phyloP scores from a whole-genome alignment of 2,888 invertebrate genomes.

The Polyommatus iphigenia region DNA sequence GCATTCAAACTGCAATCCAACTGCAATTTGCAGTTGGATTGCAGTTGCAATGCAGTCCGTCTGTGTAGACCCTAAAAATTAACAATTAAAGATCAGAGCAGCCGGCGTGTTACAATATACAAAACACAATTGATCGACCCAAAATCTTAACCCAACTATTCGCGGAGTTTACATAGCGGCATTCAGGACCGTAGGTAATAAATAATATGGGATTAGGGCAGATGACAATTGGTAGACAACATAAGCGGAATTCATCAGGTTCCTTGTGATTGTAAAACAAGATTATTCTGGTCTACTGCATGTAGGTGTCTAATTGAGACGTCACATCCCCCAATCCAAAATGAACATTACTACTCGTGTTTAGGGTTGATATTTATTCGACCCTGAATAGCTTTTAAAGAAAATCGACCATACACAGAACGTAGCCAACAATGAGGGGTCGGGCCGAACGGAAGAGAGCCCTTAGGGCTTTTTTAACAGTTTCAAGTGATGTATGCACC shows the following conservation, averaged over 20 bases:
- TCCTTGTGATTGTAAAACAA: constrained; percentile 51
- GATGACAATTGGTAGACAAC: constrained; percentile 33
- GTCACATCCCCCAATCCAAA: constrained; percentile 35
- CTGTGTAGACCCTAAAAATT: too few species aligned
- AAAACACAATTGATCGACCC: constrained; percentile 4
- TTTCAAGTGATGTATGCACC: constrained; percentile 74
- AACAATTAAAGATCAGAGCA: not conserved
- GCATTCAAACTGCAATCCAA: too few species aligned
- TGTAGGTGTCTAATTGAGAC: constrained; percentile 63
- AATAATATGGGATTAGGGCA: not conserved
- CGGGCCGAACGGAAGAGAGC: constrained; percentile 46
- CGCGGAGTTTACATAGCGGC: not conserved
- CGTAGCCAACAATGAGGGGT: constrained; percentile 43
- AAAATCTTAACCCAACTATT: not conserved
- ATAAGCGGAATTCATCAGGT: constrained; percentile 38
- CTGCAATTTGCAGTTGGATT: too few species aligned
- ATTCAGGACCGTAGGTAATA: constrained; percentile 7
- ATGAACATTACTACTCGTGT: not conserved
- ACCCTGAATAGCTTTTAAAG: constrained; percentile 33
- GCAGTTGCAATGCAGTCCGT: too few species aligned
- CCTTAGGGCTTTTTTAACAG: constrained; percentile 74
- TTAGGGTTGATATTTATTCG: constrained; percentile 22
- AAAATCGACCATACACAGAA: constrained; percentile 38
- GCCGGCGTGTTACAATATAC: not conserved
- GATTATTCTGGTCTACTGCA: constrained; percentile 59